Conservation (phyloP, 2,888 invertebrate species). For the Ophonus ardosiacus region DNA sequence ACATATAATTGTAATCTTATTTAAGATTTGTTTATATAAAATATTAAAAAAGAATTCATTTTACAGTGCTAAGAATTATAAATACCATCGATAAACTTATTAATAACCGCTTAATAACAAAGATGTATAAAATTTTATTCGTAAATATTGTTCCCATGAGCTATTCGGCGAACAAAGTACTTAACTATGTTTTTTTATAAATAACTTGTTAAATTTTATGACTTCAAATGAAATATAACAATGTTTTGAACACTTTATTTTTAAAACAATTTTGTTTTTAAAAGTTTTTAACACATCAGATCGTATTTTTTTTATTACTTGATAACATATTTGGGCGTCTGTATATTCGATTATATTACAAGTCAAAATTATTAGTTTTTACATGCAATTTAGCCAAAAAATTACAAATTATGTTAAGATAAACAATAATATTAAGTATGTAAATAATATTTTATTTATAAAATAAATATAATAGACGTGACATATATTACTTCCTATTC, state of each 20-base stretch:
- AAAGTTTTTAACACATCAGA: too few species aligned
- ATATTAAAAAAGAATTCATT: neutral
- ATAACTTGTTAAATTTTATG: neutral
- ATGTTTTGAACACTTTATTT: neutral
- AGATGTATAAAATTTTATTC: neutral
- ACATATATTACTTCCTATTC: too few species aligned
- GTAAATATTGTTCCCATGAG: neutral
- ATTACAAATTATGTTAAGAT: too few species aligned
- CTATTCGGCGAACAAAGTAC: neutral
- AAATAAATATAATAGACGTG: too few species aligned
- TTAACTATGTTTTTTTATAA: neutral
- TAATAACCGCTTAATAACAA: neutral
- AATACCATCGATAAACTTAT: neutral
- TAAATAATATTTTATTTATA: too few species aligned
- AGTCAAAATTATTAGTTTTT: too few species aligned
- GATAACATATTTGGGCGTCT: too few species aligned
- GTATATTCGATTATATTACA: too few species aligned
- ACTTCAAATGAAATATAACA: neutral
- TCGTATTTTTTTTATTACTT: too few species aligned
- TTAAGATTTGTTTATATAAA: conserved; percentile 2
- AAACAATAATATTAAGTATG: too few species aligned
- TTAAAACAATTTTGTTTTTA: too few species aligned
- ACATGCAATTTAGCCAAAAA: too few species aligned
- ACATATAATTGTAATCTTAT: neutral
- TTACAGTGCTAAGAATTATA: neutral